Evolutionary conservation across 2,113 vertebrate genomes (phyloP), one percentile per base, ranked within the genome.

Genomic region (Chloropsis hardwickii): DNA sequence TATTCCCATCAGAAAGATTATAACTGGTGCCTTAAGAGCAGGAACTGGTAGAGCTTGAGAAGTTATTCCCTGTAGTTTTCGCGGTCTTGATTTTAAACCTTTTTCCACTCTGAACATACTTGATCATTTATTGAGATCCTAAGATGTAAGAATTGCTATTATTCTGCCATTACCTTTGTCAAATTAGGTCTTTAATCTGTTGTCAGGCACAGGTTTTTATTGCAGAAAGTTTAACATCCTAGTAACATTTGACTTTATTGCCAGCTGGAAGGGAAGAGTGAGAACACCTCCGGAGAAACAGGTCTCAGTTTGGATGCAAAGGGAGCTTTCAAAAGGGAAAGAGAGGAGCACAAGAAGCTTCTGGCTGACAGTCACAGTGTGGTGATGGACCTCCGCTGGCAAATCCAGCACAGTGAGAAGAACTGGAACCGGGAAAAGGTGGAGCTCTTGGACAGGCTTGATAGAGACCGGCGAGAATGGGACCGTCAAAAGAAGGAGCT

Each of bases 331-430:
- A 98, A 97, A 85, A 98, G 95, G 95, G 99, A 99, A 96, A 98
- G 97, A 10, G 99, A 99, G 93, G 98, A 98, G 61, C 99, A 99
- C 85, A 98, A 96, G 96, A 98, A 98, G 45, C 98, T 99, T 65
- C 98, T 99, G 71, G 98, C 99, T 0, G 99, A 99, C 76, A 99
- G 98, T 91, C 99, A 99, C 44, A 93, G 97, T 64, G 94, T 98
- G 78, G 98, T 98, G 40, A 97, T 99, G 98, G 99, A 99, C 94
- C 98, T 99, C 42, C 98, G 98, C 94, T 99, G 99, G 99, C 99
- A 99, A 97, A 98, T 99, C 78, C 99, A 99, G 94, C 99, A 99
- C 72, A 98, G 97, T 1, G 99, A 99, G 97, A 99, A 98, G 95
- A 98, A 98, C 92, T 99, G 99, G 99, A 98, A 97, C 79, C 97